Evolutionary conservation across 2,888 invertebrate genomes (phyloP).

Genomic region (Campoletis raptor): DNA sequence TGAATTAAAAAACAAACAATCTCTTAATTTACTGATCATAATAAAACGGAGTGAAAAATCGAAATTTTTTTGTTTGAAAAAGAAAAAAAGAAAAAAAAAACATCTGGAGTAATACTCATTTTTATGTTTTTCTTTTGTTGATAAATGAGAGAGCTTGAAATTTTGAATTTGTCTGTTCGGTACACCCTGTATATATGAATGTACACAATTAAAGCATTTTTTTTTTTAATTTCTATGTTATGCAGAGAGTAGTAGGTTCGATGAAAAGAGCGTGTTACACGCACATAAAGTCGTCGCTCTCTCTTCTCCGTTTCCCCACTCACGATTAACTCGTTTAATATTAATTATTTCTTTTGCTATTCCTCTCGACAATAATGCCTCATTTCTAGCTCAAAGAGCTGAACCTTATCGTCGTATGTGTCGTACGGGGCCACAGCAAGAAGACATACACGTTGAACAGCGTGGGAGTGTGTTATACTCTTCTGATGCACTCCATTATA

Average conservation of each 20-base stretch:
- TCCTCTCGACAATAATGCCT: conserved; percentile 59
- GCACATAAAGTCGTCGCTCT: conserved; percentile 36
- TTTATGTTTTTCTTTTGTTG: background rate
- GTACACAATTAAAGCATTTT: conserved; percentile 10
- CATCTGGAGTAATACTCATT: background rate
- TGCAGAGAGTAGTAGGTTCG: background rate
- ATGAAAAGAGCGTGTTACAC: conserved; percentile 40
- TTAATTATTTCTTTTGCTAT: conserved; percentile 62
- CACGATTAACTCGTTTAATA: conserved; percentile 63
- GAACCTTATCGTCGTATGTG: background rate
- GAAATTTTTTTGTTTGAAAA: background rate
- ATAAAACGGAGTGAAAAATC: background rate
- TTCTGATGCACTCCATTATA: conserved; percentile 26
- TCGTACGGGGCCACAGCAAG: background rate
- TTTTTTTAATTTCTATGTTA: background rate
- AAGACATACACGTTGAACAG: conserved; percentile 31
- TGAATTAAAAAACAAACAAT: background rate
- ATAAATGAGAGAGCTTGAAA: background rate
- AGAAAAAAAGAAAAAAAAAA: background rate
- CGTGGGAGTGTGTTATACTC: conserved; percentile 56
- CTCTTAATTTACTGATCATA: background rate
- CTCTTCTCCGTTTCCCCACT: conserved; percentile 13
- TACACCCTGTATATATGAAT: background rate
- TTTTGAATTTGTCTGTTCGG: background rate
- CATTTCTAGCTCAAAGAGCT: background rate